Evolutionary conservation across 2,797 vertebrate species (phyloP), one percentile per base, ranked within the genome.

Genomic region (Odontamblyopus rebecca): DNA sequence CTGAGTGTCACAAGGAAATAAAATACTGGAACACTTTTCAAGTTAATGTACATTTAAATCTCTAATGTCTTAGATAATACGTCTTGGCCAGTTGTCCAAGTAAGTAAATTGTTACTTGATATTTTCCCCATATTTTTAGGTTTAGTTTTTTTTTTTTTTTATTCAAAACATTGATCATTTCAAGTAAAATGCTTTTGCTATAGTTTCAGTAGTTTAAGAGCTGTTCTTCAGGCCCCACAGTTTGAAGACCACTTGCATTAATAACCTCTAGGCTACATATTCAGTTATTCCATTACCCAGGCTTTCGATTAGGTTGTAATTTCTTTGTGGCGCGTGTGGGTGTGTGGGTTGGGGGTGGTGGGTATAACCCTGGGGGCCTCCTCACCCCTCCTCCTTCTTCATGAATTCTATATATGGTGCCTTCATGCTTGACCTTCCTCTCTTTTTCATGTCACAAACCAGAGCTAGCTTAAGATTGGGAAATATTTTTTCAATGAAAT

Each of bases 261-360:
- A 87, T 83, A 84, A 86, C 86, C 90, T 87, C 68, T 64, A 87
- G 89, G 88, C 88, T 79, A 89, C 77, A 71, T 89, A 76, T 87
- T 89, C 79, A 86, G 82, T 90, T 91, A 85, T 89, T 87, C 81
- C 88, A 88, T 92, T 90, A 89, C 63, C 71, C 81, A 82, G 85
- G 68, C 81, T 74, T 89, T 88, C 83, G 85, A 92, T 91, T 89
- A 84, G 81, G 71, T 81, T 81, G 80, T 82, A 82, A 89, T 90
- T 80, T 89, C 69, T 77, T 79, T 87, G 68, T 86, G 77, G 67
- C 51, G 44, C 38, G 56, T 44, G 80, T 57, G 77, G 69, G 56
- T 68, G 68, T 44, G 62, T 18, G 63, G 13, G 23, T 61, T 65
- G 9, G 19, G 81, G 67, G 79, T 68, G 57, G 38, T 69, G 73